Conservation (phyloP, 2,113 vertebrate species). For the Ochotona princeps region DNA sequence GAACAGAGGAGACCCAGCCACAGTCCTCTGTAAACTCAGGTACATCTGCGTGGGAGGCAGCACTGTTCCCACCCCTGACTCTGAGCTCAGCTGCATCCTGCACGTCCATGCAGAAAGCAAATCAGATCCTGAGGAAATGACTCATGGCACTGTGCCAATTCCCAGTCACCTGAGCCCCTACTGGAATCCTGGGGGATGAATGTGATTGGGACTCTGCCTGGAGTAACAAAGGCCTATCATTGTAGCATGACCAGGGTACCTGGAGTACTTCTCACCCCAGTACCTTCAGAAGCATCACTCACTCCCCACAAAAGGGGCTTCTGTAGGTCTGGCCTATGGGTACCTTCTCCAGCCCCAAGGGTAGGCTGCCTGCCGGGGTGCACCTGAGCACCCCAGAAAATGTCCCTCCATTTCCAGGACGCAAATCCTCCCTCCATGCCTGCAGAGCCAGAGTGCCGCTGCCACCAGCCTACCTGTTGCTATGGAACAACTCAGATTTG, state of each 20-base stretch:
- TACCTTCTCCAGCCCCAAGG: no score
- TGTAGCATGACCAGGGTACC: no score
- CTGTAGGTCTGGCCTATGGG: not conserved
- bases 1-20: not conserved
- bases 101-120: no score
- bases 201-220: no score
- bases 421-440: not conserved
- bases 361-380: not conserved
- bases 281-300: not conserved
- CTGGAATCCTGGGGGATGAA: not conserved
- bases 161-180: not conserved
- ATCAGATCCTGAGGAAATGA: no score
- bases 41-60: slow-evolving; percentile 92
- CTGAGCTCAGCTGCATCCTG: not conserved
- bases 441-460: not conserved
- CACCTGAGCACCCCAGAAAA: not conserved
- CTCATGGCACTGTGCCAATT: not conserved
- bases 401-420: not conserved
- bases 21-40: slow-evolving; percentile 78
- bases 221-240: not conserved
- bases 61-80: slow-evolving; percentile 84
- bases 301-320: not conserved
- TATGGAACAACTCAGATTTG: not conserved
- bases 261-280: not conserved
- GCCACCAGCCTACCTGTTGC: not conserved